Base-by-base conservation (phyloP, 1,140 invertebrate species). In the Procambarus clarkii region DNA sequence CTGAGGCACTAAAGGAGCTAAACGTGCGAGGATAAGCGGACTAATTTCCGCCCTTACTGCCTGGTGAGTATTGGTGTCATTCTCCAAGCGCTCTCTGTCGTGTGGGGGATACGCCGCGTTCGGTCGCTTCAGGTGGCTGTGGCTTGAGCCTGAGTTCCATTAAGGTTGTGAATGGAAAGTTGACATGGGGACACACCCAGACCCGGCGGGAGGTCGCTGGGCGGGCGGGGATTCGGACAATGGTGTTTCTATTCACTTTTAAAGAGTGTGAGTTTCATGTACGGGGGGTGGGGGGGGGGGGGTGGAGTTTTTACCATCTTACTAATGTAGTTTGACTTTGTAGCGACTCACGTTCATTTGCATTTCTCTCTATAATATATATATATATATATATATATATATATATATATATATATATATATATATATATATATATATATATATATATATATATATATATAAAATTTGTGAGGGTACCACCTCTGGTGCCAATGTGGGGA, bases 101-200 rank as follows among this genome's bases (percentile, higher is more conserved):
- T 60, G 78, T 13, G 44, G 24, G 90, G 90, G 90, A 60, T 91
- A 86, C 81, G 77, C 77, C 82, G 34, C 74, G 50, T 91, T 44
- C 88, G 88, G 84, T 91, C 79, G 45, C 46, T 79, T 48, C 50
- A 58, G 79, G 85, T 87, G 90, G 84, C 84, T 91, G 84, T 87
- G 90, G 90, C 90, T 91, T 91, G 90, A 91, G 82, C 82, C 83
- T 45, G 77, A 84, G 84, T 91, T 91, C 90, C 90, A 91, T 91
- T 91, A 91, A 87, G 79, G 90, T 50, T 91, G 90, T 91, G 90
- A 91, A 91, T 91, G 85, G 90, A 91, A 91, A 91, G 90, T 91
- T 91, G 90, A 91, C 90, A 91, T 82, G 78, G 60, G 90, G 90
- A 91, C 90, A 91, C 90, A 91, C 90, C 90, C 90, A 82, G 58